phyloP scores from a whole-genome alignment of 2,888 invertebrate species.

The Melipona bicolor region DNA sequence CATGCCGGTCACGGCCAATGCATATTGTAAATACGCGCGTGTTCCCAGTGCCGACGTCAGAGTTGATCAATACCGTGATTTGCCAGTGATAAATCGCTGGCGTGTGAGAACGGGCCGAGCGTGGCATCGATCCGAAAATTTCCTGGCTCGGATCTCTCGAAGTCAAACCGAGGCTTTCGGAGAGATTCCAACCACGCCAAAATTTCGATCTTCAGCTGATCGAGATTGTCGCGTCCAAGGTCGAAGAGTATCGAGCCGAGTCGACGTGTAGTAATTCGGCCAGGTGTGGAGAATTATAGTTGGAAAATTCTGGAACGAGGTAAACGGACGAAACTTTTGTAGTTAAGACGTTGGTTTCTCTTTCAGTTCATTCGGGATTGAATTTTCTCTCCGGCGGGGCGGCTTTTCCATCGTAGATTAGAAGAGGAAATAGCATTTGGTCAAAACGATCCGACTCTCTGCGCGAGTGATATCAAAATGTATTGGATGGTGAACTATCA shows the following conservation, averaged over 20 bases:
- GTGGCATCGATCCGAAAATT: neutral
- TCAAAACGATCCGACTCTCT: conserved; percentile 7
- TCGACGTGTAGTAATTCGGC: too few species aligned
- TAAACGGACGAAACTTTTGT: too few species aligned
- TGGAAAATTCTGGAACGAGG: too few species aligned
- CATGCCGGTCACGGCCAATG: neutral
- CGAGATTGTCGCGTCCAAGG: too few species aligned
- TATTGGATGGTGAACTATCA: conserved; percentile 60
- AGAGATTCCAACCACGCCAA: too few species aligned
- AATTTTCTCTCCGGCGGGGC: neutral
- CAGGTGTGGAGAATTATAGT: too few species aligned
- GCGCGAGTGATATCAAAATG: conserved; percentile 55
- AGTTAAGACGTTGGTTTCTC: too few species aligned
- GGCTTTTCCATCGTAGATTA: neutral
- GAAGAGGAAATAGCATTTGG: neutral
- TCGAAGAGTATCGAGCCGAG: too few species aligned
- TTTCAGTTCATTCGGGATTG: neutral
- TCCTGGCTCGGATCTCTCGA: neutral
- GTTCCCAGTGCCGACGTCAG: conserved; percentile 12
- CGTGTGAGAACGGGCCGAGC: conserved; percentile 7
- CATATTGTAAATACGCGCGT: conserved; percentile 27
- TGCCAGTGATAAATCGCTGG: conserved; percentile 11
- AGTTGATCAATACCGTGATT: conserved; percentile 33
- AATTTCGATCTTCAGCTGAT: too few species aligned
- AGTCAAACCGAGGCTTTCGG: too few species aligned